Conservation (phyloP, 2,888 invertebrate species). For the Eupeodes latifasciatus region DNA sequence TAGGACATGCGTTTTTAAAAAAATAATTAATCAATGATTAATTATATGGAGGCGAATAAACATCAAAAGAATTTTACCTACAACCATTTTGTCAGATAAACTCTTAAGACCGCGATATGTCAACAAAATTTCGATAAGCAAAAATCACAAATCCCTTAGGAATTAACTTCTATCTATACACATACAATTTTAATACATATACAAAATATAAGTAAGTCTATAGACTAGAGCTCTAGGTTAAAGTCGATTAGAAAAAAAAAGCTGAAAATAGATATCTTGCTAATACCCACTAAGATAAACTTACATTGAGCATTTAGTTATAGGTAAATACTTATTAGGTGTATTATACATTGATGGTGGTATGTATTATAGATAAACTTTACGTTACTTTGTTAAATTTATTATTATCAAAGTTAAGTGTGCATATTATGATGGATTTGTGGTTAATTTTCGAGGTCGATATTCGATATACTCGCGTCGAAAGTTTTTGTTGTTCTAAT, state of each 20-base stretch:
- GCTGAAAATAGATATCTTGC: conserved; percentile 7
- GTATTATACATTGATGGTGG: no score
- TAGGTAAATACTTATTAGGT: no score
- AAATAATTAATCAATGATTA: conserved; percentile 65
- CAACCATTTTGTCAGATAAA: conserved; percentile 6
- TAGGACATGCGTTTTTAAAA: background rate
- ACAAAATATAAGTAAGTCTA: background rate
- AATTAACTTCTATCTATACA: no score
- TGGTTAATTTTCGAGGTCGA: no score
- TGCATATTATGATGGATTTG: no score
- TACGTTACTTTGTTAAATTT: no score
- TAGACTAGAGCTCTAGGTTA: background rate
- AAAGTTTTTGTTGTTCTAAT: no score
- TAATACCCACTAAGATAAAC: conserved; percentile 12
- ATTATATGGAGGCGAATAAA: conserved; percentile 22
- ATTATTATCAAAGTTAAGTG: no score
- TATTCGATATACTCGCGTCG: no score
- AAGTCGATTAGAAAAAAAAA: conserved; percentile 32
- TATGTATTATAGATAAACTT: no score
- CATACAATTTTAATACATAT: no score
- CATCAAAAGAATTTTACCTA: conserved; percentile 4
- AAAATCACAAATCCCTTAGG: conserved; percentile 49
- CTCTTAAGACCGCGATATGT: conserved; percentile 61
- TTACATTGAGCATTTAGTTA: no score
- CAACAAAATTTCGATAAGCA: conserved; percentile 53